Conservation (phyloP, 2,797 vertebrate species). For the Halcyon leucocephala region DNA sequence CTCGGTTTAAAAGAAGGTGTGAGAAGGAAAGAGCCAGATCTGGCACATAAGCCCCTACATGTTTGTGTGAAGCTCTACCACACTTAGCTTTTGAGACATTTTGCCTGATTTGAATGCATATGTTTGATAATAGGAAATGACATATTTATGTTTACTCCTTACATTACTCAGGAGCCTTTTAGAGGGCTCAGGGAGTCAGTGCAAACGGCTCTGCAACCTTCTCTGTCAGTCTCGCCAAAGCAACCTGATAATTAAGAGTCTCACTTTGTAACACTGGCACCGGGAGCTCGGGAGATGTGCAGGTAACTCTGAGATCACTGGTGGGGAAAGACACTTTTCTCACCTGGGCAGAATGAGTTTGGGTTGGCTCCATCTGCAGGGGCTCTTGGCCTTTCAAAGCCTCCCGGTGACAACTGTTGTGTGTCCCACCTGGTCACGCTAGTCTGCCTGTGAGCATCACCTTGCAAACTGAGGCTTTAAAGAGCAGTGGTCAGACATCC, state of each 20-base stretch:
- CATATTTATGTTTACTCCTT: slow-evolving; percentile 40
- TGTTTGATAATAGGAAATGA: slow-evolving; percentile 25
- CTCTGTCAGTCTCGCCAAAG: background rate
- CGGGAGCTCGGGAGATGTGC: background rate
- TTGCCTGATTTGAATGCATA: slow-evolving; percentile 40
- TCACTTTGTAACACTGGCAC: background rate
- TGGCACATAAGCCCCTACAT: background rate
- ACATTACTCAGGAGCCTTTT: background rate
- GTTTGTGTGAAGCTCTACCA: slow-evolving; percentile 28
- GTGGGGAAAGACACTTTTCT: background rate
- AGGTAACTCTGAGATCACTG: background rate
- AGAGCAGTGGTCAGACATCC: background rate
- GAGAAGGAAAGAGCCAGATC: slow-evolving; percentile 41
- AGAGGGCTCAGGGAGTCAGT: background rate
- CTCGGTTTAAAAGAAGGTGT: slow-evolving; percentile 38
- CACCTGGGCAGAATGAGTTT: rapidly evolving
- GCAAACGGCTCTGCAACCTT: background rate
- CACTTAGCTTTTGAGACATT: slow-evolving; percentile 8
- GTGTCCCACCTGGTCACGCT: background rate
- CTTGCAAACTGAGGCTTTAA: background rate
- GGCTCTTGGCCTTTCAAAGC: background rate
- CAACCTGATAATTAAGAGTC: background rate
- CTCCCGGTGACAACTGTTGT: background rate
- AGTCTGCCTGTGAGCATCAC: background rate
- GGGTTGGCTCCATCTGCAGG: background rate